These are phyloP conservation scores for Apeira syringaria DNA, from an alignment of 2,888 invertebrate species.

Conservation along the genomic window DNA sequence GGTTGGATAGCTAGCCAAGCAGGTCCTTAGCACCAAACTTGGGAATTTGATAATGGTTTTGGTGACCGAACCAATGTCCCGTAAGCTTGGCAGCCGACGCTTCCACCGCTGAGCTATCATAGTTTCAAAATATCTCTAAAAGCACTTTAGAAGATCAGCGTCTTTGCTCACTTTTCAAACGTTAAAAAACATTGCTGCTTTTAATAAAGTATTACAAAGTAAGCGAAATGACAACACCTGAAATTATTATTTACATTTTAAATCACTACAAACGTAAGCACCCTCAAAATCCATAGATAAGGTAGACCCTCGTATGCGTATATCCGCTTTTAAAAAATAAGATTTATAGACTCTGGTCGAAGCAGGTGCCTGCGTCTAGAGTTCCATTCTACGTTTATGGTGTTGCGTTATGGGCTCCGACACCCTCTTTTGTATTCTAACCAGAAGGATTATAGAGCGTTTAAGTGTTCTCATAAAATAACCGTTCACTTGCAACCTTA, in stretches of 20 bases:
- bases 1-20: too few species aligned
- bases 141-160: conserved; percentile 25
- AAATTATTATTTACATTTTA: conserved; percentile 39
- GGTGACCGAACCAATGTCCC: too few species aligned
- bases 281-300: conserved; percentile 36
- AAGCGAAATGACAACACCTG: conserved; percentile 31
- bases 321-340: conserved; percentile 47
- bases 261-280: conserved; percentile 40
- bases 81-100: too few species aligned
- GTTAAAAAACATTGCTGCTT: neutral
- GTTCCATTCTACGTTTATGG: conserved; percentile 68
- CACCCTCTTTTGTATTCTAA: conserved; percentile 74
- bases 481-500: conserved; percentile 72
- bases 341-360: conserved; percentile 62
- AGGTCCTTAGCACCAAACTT: too few species aligned
- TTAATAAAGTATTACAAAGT: neutral
- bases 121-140: conserved; percentile 11
- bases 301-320: conserved; percentile 37
- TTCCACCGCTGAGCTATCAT: too few species aligned
- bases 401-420: conserved; percentile 65
- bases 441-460: conserved; percentile 75
- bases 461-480: conserved; percentile 79
- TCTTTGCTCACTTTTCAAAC: neutral
- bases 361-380: conserved; percentile 62
- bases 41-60: too few species aligned